Evolutionary conservation across 2,797 vertebrate species (phyloP), one percentile per base, ranked within the genome.

Genomic region (Gambelia wislizenii): DNA sequence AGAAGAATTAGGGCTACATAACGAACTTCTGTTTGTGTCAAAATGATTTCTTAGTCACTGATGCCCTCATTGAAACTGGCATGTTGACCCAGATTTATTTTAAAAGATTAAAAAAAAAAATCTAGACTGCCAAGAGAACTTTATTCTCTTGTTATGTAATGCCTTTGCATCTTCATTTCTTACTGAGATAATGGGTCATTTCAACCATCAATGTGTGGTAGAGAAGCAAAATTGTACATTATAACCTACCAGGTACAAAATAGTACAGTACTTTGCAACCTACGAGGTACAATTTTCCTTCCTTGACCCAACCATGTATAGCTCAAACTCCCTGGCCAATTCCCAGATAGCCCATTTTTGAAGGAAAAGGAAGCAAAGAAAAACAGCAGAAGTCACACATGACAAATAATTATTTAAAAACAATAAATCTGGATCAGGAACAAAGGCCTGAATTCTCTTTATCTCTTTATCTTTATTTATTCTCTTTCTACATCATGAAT

Each of bases 1-100:
- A 83, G 85, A 52, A 87, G 25, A 80, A 79, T 42, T 89, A 91
- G 4, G 52, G 27, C 90, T 14, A 72, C 3, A 25, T 84, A 61
- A 86, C 79, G 16, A 2, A 64, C 18, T 18, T 22, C 9, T 86
- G 89, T 83, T 56, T 69, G n/a, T 16, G 39, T 25, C 20, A 18
- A 74, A 33, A 77, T 39, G 54, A 59, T 49, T 67, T 85, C 42
- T 80, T 49, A 2, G 67, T 59, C 27, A 9, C 30, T 76, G 52
- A 52, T 69, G 39, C 13, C 33, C 84, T 69, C 61, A 47, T 39
- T 49, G 6, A 52, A 91, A 85, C 16, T 88, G 67, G 33, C 91
- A 69, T 12, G 14, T 5, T 90, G 52, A n/a, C 52, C 88, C 84
- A 16, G 5, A 52, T 67, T 64, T 10, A 1, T 72, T 91, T 89